Base-by-base conservation (phyloP, 2,797 vertebrate species). In the Gouania willdenowi region DNA sequence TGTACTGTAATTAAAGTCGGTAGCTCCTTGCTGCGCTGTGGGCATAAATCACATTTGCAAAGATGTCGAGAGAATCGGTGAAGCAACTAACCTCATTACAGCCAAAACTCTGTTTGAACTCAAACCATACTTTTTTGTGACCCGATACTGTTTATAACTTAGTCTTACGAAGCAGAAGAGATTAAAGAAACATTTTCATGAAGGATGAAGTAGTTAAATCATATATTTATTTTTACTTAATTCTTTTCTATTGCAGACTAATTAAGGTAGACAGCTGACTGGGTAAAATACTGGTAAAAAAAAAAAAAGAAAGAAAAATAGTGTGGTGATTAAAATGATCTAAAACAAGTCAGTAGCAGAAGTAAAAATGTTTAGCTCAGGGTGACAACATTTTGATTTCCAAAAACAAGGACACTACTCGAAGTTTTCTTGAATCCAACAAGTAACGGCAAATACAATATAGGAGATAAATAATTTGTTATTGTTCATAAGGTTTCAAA, bases 1-100 rank as follows among this genome's bases (percentile, higher is more conserved):
- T 88, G 75, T 81, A 74, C 68, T 76, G 71, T 88, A 92, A 92
- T 92, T 92, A 89, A 88, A 87, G 78, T 78, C 70, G 78, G 54
- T 63, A 65, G 71, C 59, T 62, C 65, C 76, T 67, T 13, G 56
- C 67, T 23, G 43, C 20, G 21, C 63, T 28, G 24, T 44, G 37
- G 67, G 69, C 69, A 82, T 82, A 72, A 82, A 85, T 84, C 79
- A 68, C 69, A 70, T 79, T 79, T 74, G 57, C 64, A 44, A 71
- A 62, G 51, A 70, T 29, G 60, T 71, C 44, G 26, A 32, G 19
- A 45, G 19, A 41, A 65, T 75, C 41, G 73, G 70, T 40, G 64
- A 69, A 66, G 63, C 59, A 26, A 55, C 62, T 37, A 49, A 46
- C 51, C 45, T 70, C 24, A 24, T 55, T 68, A 56, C 34, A 34